Base-by-base conservation (phyloP, 1,140 invertebrate genomes). In the Drosophila fuyamai region DNA sequence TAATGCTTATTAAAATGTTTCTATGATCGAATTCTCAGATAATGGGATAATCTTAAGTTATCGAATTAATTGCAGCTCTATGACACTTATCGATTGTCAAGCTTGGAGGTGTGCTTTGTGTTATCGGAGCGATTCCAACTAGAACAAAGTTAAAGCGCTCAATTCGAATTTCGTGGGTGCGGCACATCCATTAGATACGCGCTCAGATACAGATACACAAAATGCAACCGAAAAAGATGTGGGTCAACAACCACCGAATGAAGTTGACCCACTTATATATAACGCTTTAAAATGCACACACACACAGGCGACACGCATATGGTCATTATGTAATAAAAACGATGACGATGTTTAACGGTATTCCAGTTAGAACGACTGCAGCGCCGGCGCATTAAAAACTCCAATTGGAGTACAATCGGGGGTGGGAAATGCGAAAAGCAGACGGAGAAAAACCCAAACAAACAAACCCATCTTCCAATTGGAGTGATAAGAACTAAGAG, bases 211-310 rank as follows among this genome's bases (percentile, higher is more conserved):
- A 36, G 56, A 62, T 35, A 65, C 58, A 66, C 50, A 67, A 36
- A 60, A 58, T 67, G 65, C 78, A 79, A 18, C 66, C 83, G 59
- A 86, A 88, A 79, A 77, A 88, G 63, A 88, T 88, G 80, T 88
- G 84, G 83, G 83, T 88, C 83, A 88, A 89, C 84, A 83, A 88
- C 84, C 84, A 88, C 83, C 83, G 76, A 86, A 83, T 80, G 67
- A 83, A 89, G 83, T 88, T 88, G 83, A 88, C 83, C 83, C 86
- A 88, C 73, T 68, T 68, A 53, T 65, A 51, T 80, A 67, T 76
- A 44, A 71, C 66, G 76, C 63, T 83, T 86, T 88, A 86, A 88
- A 88, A 88, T 88, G 79, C 75, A 79, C 57, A 54, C 59, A 70
- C 61, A 73, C 50, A 72, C 61, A 47, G 14, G 53, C 5, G 27